Percentiles rank a stretch among this genome's conserved stretches.
Conservation (phyloP, 2,113 vertebrate species). For the Gadus macrocephalus region DNA sequence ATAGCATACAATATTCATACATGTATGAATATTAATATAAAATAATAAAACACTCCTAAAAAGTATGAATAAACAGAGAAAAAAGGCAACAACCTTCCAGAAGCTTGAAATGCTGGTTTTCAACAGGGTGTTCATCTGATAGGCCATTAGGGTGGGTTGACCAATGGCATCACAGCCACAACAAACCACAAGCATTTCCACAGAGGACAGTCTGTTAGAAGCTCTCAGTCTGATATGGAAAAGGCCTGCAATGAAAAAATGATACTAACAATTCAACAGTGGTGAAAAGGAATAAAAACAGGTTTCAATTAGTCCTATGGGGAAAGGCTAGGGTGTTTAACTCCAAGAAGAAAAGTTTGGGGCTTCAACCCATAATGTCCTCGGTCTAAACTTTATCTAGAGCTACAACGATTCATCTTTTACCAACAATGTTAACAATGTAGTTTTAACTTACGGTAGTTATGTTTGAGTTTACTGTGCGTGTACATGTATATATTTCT, state of each 20-base stretch:
- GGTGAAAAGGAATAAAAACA: neutral
- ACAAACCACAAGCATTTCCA: constrained; percentile 67
- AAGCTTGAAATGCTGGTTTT: neutral
- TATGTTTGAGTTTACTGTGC: neutral
- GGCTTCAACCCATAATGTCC: too few relatives aligned
- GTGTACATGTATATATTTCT: neutral
- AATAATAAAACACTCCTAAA: neutral
- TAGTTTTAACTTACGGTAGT: neutral
- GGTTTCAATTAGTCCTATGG: too few relatives aligned
- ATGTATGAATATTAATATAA: neutral
- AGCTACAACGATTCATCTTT: too few relatives aligned
- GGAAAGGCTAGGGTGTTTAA: too few relatives aligned
- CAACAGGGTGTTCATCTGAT: neutral
- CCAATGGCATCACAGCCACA: constrained; percentile 25
- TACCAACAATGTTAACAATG: neutral
- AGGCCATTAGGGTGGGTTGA: neutral
- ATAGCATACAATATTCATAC: neutral
- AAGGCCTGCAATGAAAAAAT: neutral
- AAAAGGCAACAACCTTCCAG: neutral
- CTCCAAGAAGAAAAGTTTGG: too few relatives aligned
- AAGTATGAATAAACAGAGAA: neutral
- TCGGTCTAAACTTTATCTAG: too few relatives aligned
- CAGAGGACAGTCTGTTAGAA: constrained; percentile 75
- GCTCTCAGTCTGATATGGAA: constrained; percentile 68
- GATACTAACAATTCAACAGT: neutral